Evolutionary conservation across 2,888 invertebrate species (phyloP).

Genomic region (Patella depressa): DNA sequence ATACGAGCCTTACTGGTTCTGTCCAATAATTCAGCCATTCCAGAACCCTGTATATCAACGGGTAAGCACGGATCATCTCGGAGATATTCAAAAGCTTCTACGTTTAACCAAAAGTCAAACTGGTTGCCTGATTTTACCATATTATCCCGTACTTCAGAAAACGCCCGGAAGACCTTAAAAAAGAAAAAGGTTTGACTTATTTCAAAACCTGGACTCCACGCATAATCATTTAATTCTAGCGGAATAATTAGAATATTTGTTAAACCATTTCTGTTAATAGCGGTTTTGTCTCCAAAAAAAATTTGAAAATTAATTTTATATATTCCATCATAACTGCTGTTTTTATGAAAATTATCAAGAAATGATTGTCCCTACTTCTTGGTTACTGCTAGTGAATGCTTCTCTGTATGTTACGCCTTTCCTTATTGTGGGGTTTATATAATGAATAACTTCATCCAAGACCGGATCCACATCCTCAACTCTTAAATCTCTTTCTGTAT

Average conservation of each 20-base stretch:
- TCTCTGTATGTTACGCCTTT: slow-evolving; percentile 48
- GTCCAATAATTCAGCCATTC: slow-evolving; percentile 42
- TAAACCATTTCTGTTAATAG: no score
- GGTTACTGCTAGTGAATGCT: slow-evolving; percentile 54
- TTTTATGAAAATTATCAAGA: no score
- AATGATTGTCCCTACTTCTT: slow-evolving; percentile 39
- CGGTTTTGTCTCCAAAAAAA: not conserved
- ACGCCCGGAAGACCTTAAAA: slow-evolving; percentile 37
- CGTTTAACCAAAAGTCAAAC: slow-evolving; percentile 54
- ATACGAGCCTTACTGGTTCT: slow-evolving; percentile 43
- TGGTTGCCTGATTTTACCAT: slow-evolving; percentile 17
- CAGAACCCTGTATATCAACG: slow-evolving; percentile 47
- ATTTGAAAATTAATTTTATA: not conserved
- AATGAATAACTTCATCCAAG: slow-evolving; percentile 43
- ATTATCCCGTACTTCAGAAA: slow-evolving; percentile 33
- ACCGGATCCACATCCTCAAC: slow-evolving; percentile 40
- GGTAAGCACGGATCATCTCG: slow-evolving; percentile 54
- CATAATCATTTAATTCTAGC: no score
- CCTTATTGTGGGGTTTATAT: slow-evolving; percentile 37
- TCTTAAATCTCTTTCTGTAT: slow-evolving; percentile 38
- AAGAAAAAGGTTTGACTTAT: not conserved
- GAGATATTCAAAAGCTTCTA: slow-evolving; percentile 58
- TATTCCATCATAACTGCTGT: no score
- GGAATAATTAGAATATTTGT: no score
- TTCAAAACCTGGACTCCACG: no score